Conservation (phyloP, 2,888 invertebrate genomes). For the Pheosia gnoma region DNA sequence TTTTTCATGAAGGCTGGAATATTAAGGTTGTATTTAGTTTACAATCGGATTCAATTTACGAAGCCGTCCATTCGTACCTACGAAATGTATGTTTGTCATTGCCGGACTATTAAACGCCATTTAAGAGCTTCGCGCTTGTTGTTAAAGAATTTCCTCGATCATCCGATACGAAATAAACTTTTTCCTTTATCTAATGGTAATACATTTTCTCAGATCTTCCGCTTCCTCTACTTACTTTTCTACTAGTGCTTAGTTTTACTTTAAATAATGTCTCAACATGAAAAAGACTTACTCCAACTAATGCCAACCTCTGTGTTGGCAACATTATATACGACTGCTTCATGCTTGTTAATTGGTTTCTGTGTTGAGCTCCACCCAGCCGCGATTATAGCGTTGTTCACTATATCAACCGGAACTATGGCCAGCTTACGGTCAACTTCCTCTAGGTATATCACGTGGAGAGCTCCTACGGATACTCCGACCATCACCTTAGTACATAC, state of each 20-base stretch:
- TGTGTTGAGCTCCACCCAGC: slow-evolving; percentile 3
- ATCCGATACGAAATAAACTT: too few relatives aligned
- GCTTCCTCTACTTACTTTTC: too few relatives aligned
- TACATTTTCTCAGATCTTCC: too few relatives aligned
- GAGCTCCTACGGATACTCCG: not conserved
- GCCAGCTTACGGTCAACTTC: not conserved
- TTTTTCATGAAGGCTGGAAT: slow-evolving; percentile 13
- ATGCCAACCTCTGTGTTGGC: not conserved
- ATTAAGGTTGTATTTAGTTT: not conserved
- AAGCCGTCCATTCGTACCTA: too few relatives aligned
- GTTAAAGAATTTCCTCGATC: too few relatives aligned
- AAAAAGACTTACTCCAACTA: not conserved
- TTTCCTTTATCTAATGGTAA: too few relatives aligned
- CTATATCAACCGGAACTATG: slow-evolving; percentile 11
- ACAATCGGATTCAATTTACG: too few relatives aligned
- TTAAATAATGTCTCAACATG: not conserved
- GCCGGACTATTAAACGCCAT: too few relatives aligned
- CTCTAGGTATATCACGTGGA: not conserved
- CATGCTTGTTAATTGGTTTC: not conserved
- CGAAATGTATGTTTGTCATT: too few relatives aligned
- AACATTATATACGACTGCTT: not conserved
- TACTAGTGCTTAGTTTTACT: not conserved
- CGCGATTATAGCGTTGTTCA: slow-evolving; percentile 8
- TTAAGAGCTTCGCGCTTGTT: too few relatives aligned
- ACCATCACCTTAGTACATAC: slow-evolving; percentile 2